phyloP scores from a whole-genome alignment of 35 echinoderm and acorn worm species.

The Apostichopus californicus region DNA sequence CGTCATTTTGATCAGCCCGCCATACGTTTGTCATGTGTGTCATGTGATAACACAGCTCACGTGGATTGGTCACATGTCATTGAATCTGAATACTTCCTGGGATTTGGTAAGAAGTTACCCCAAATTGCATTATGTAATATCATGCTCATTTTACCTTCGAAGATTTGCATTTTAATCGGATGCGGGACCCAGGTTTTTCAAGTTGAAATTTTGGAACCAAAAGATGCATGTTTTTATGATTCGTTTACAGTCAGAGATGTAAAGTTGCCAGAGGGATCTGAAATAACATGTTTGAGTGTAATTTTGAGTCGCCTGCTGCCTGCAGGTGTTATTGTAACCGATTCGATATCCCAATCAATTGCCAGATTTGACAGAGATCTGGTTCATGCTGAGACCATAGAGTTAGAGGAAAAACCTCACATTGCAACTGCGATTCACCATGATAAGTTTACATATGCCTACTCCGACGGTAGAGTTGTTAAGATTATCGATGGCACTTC shows the following conservation, averaged over 20 bases:
- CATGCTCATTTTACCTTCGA: not conserved
- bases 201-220: not conserved
- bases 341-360: not conserved
- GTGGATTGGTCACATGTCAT: not conserved
- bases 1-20: not conserved
- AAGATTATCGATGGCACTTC: not conserved
- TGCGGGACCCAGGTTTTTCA: not conserved
- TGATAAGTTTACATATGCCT: not conserved
- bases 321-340: not conserved
- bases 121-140: not conserved
- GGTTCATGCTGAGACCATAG: not conserved
- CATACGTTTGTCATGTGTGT: slow-evolving; percentile 6
- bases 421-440: not conserved
- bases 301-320: not conserved
- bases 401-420: not conserved
- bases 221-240: not conserved
- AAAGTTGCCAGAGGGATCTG: not conserved
- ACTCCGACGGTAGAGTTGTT: not conserved
- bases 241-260: not conserved
- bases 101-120: not conserved
- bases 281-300: not conserved
- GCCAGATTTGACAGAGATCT: not conserved
- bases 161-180: not conserved
- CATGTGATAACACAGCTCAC: slow-evolving; percentile 13
- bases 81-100: not conserved